A percentile compares a stretch with the other conserved stretches of the same genome.
phyloP scores from a whole-genome alignment of 1,140 invertebrate genomes.

The Drosophila leontia region DNA sequence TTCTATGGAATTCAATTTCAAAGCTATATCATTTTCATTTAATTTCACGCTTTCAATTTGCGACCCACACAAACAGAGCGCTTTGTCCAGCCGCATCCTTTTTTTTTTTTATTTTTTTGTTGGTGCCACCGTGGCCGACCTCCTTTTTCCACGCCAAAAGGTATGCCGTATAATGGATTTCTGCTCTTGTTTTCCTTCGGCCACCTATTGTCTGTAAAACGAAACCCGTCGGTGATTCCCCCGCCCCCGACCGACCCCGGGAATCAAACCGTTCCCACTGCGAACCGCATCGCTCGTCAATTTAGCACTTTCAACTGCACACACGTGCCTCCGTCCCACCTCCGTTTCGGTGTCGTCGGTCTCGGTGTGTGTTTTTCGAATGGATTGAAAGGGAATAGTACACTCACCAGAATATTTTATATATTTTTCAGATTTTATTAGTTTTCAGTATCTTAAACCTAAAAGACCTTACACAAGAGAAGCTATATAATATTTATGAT shows the following conservation, averaged over 20 bases:
- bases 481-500: background rate
- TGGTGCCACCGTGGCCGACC: background rate
- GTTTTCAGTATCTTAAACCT: background rate
- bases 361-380: conserved; percentile 19
- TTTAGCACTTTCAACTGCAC: conserved; percentile 47
- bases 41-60: conserved; percentile 80
- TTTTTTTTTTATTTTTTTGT: conserved; percentile 10
- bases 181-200: conserved; percentile 40
- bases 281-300: conserved; percentile 45
- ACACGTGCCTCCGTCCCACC: conserved; percentile 6
- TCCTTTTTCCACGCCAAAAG: conserved; percentile 40
- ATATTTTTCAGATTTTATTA: background rate
- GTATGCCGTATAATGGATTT: conserved; percentile 70
- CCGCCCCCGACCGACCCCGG: background rate
- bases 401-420: too few relatives aligned
- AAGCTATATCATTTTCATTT: conserved; percentile 82
- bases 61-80: conserved; percentile 45
- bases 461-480: background rate
- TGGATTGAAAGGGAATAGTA: conserved; percentile 8
- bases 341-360: background rate
- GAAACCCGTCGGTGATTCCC: conserved; percentile 31
- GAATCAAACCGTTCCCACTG: conserved; percentile 23
- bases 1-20: conserved; percentile 81
- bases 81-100: conserved; percentile 42
- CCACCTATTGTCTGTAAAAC: conserved; percentile 71